Evolutionary conservation across 2,797 vertebrate genomes (phyloP), one percentile per base, ranked within the genome.

Genomic region (Echeneis naucrates): DNA sequence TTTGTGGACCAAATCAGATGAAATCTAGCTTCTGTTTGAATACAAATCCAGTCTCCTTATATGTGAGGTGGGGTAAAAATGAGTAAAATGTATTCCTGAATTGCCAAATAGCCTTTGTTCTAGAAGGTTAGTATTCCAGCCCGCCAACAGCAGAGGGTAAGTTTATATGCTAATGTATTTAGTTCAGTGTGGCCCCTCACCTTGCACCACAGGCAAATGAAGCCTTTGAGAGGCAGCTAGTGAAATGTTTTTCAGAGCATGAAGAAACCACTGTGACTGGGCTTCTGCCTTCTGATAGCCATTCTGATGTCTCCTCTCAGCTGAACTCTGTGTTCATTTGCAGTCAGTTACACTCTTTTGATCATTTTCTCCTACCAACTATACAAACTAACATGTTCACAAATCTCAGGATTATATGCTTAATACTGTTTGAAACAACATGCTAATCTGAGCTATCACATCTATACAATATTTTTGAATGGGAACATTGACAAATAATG

Each of bases 151-250:
- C 67, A 77, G 61, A 69, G 79, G 56, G 83, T 21, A 44, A 81
- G 87, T 50, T 78, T 78, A 76, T 81, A 87, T 90, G 84, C 69
- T 87, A 87, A 92, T 89, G 78, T 67, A 65, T 79, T 82, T 83
- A 75, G 62, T 69, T 77, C 51, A 78, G 55, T 61, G 81, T 38
- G 16, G 79, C 66, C 72, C 69, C 79, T 91, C 78, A 83, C 80
- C 86, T 81, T 69, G 58, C 80, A 68, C 81, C 75, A 50, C 78
- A 69, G 79, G 82, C 78, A 77, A 71, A 84, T 27, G 16, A 70
- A 73, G 75, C 82, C n/a, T 78, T 54, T 47, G n/a, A 57, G 74
- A 83, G 71, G 80, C 68, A 77, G 79, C 80, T 32, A 69, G 30
- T 38, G 33, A 74, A 81, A 73, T 71, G 65, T 50, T 78, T 79